These are phyloP conservation scores for Pleuronectes platessa DNA, from an alignment of 2,113 vertebrate genomes.

Conservation along the genomic window DNA sequence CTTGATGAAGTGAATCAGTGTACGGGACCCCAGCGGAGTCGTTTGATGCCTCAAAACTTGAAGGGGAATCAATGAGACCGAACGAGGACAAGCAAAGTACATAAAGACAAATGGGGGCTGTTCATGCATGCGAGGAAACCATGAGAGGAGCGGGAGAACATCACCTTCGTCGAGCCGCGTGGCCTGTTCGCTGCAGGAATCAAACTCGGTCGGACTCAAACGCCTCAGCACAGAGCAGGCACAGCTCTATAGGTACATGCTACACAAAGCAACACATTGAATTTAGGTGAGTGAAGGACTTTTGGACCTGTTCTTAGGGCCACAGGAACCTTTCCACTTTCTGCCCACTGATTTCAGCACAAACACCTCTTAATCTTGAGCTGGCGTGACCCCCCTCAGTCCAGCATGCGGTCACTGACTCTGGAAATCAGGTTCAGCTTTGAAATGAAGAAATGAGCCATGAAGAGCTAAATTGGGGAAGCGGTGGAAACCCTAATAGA, in stretches of 20 bases:
- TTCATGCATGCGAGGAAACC: conserved; percentile 8
- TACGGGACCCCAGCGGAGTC: neutral
- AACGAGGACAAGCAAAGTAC: conserved; percentile 28
- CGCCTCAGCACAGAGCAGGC: neutral
- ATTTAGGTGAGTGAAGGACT: conserved; percentile 10
- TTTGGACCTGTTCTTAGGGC: neutral
- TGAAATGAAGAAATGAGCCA: conserved; percentile 54
- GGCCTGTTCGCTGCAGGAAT: no score
- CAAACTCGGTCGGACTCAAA: neutral
- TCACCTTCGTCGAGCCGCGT: neutral
- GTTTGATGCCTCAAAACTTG: conserved; percentile 16
- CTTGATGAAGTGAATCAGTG: neutral
- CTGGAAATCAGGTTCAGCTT: conserved; percentile 23
- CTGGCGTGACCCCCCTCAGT: conserved; percentile 5
- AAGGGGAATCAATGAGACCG: conserved; percentile 11
- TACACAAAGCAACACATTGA: neutral
- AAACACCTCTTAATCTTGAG: neutral
- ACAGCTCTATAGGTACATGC: neutral
- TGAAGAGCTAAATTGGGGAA: conserved; percentile 53
- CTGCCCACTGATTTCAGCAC: neutral
- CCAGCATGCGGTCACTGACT: conserved; percentile 22
- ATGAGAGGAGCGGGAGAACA: conserved; percentile 5
- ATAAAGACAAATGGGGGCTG: conserved; percentile 28
- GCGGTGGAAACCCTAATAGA: conserved; percentile 24
- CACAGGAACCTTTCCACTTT: neutral